Base-by-base conservation (phyloP, 2,113 vertebrate genomes). In the Mirza zaza region DNA sequence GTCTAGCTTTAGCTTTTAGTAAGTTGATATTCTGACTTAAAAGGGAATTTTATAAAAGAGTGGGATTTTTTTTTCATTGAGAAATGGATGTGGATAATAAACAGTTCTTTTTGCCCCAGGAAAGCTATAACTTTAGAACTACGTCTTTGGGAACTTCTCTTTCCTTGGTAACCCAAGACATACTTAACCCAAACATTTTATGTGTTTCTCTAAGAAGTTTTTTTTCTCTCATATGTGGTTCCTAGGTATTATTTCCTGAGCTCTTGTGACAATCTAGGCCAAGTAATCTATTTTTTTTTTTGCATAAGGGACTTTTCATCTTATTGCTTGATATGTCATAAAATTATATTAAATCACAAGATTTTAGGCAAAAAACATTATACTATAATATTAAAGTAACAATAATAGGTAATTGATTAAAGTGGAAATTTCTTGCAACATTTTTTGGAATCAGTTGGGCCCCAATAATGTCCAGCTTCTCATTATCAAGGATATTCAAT, bases 21-120 rank as follows among this genome's bases (percentile, higher is more conserved):
- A 82, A 88, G 14, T 42, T 79, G 25, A 96, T 48, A 83, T 75
- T 79, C 29, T 95, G 20, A 68, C 57, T 89, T 87, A 96, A 94
- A 94, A 79, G 48, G 63, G 11, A 91, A 88, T 86, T 80, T 89
- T 86, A 36, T 48, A 65, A 34, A 36, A 92, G 11, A 90, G 8
- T 59, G 55, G 2, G 5, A 52, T 79, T 45, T 89, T 91, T 84
- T n/a, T 20, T 55, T 55, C 52, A 14, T 8, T 91, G 14, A 82
- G 29, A 94, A 94, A 89, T 45, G 75, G 15, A 86, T 59, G 8
- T 45, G 25, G 96, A 61, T 77, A 91, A 76, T 29, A 39, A 87
- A 39, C 14, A n/a, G 14, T 21, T 2, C 5, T 52, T 36, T 57
- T 25, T 48, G 59, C 42, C 3, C 23, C 65, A 39, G 32, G 8